These are phyloP conservation scores for Tridacna crocea DNA, from an alignment of 2,888 invertebrate genomes.

Conservation along the genomic window DNA sequence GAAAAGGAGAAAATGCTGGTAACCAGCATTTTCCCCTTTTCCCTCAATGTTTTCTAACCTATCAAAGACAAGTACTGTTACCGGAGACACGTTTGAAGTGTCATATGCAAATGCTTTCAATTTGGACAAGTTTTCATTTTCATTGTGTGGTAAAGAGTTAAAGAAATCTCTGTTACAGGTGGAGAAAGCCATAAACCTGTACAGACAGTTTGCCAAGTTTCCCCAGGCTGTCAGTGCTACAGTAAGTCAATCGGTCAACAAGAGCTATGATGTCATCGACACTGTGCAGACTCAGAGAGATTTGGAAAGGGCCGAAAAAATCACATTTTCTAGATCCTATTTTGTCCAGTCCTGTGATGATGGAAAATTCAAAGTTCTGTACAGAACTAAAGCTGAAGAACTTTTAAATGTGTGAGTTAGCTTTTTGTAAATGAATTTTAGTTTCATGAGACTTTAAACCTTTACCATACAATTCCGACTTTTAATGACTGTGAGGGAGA, in stretches of 20 bases:
- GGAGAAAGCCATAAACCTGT: conserved; percentile 62
- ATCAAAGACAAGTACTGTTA: too few species aligned
- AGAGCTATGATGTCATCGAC: conserved; percentile 62
- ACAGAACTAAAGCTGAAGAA: conserved; percentile 65
- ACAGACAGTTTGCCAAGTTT: conserved; percentile 66
- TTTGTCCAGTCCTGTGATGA: conserved; percentile 49
- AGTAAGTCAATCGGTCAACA: conserved; percentile 55
- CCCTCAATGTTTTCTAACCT: too few species aligned
- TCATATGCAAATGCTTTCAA: too few species aligned
- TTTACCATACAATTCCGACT: too few species aligned
- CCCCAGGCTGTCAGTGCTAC: conserved; percentile 66
- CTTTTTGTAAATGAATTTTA: background rate
- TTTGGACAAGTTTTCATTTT: too few species aligned
- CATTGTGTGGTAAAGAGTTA: background rate
- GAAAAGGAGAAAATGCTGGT: too few species aligned
- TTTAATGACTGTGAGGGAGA: too few species aligned
- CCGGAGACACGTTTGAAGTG: too few species aligned
- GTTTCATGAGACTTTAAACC: background rate
- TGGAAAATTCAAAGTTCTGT: conserved; percentile 54
- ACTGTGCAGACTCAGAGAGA: conserved; percentile 79
- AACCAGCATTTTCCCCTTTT: too few species aligned
- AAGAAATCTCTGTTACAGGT: background rate
- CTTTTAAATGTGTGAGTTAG: conserved; percentile 68
- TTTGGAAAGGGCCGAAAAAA: conserved; percentile 77
- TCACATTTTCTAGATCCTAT: conserved; percentile 74